These are phyloP conservation scores for Bufotes viridis DNA, from an alignment of 2,797 vertebrate species.

Conservation along the genomic window DNA sequence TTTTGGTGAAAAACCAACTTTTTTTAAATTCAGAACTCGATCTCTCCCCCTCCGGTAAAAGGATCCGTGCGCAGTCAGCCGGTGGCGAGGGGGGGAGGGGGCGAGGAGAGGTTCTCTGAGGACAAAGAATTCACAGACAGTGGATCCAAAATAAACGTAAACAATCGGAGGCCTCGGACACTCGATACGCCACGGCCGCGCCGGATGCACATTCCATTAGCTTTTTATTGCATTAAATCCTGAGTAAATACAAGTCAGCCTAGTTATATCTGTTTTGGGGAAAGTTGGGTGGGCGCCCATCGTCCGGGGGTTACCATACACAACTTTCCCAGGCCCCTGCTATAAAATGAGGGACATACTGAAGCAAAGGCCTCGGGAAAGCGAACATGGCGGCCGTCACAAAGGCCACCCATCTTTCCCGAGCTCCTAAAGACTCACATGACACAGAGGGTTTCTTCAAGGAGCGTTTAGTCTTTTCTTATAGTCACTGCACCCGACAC, in stretches of 20 bases:
- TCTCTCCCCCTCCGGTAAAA: conserved; percentile 33
- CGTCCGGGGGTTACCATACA: too few relatives aligned
- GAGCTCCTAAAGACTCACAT: too few relatives aligned
- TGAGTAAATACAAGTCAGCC: not conserved
- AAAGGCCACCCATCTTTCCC: not conserved
- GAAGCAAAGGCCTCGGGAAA: not conserved
- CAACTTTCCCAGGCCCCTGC: not conserved
- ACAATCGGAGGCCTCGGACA: conserved; percentile 41
- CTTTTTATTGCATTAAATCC: conserved; percentile 14
- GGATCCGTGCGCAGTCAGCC: conserved; percentile 15
- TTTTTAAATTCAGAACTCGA: conserved; percentile 24
- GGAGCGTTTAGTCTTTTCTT: too few relatives aligned
- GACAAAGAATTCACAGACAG: conserved; percentile 57
- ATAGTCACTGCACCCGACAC: too few relatives aligned
- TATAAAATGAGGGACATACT: not conserved
- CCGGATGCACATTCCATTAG: conserved; percentile 47
- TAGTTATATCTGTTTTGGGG: not conserved
- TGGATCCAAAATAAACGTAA: conserved; percentile 47
- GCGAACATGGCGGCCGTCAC: too few relatives aligned
- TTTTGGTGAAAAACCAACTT: conserved; percentile 61
- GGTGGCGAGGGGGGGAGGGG: not conserved
- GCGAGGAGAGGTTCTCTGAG: conserved; percentile 47
- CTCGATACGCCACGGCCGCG: conserved; percentile 24
- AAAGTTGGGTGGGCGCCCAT: not conserved
- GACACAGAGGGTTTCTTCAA: too few relatives aligned